Percentiles rank a stretch among this genome's conserved stretches.
Conservation (phyloP, 2,797 vertebrate genomes). For the Alosa sapidissima region DNA sequence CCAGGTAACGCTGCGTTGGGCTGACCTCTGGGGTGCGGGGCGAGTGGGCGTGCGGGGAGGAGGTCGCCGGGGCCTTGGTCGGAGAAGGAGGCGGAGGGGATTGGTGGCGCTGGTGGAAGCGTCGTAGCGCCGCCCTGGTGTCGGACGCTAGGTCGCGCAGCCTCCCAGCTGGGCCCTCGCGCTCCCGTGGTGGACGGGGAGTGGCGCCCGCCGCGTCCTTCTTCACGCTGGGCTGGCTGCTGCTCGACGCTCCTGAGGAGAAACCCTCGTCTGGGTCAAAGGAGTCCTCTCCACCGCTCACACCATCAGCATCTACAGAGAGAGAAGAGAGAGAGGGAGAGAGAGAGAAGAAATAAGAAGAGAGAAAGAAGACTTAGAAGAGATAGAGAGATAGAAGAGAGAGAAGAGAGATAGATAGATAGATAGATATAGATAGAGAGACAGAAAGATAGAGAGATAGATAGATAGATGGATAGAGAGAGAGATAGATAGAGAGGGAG, state of each 20-base stretch:
- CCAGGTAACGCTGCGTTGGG: conserved; percentile 85
- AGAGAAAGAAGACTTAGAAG: neutral
- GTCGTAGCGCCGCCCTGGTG: conserved; percentile 59
- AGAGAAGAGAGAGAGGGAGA: neutral
- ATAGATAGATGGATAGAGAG: neutral
- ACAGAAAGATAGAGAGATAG: neutral
- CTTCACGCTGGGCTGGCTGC: conserved; percentile 90
- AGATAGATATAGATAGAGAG: neutral
- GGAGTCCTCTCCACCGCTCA: conserved; percentile 90
- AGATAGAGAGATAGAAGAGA: neutral
- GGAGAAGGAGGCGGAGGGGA: conserved; percentile 67
- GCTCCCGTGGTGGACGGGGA: conserved; percentile 65
- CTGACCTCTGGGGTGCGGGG: conserved; percentile 73
- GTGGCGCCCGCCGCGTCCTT: conserved; percentile 73
- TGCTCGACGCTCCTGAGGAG: conserved; percentile 97
- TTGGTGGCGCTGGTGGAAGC: conserved; percentile 70
- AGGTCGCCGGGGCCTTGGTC: conserved; percentile 70
- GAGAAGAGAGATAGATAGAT: neutral
- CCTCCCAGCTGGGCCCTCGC: neutral
- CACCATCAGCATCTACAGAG: conserved; percentile 81
- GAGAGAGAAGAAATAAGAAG: neutral
- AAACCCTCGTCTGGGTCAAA: conserved; percentile 98
- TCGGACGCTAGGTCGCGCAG: conserved; percentile 61
- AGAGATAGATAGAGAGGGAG: neutral
- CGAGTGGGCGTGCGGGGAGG: conserved; percentile 78